These are phyloP conservation scores for Phrynosoma platyrhinos DNA, from an alignment of 2,113 vertebrate species.

Conservation along the genomic window DNA sequence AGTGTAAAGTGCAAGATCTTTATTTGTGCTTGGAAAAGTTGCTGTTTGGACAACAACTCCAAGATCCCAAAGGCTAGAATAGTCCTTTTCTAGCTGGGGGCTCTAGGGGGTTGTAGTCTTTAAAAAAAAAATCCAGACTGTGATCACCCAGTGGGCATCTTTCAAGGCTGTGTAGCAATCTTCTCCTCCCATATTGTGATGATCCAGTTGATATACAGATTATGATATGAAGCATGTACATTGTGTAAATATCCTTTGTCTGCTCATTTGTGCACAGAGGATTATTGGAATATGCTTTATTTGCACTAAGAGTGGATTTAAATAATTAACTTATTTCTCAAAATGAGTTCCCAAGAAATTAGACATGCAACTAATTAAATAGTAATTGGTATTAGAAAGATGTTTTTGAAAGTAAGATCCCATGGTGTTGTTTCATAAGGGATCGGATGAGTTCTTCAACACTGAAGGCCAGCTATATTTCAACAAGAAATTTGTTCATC, in stretches of 20 bases:
- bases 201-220: neutral
- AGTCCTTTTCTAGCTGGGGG: no score
- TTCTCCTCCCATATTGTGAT: neutral
- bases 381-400: neutral
- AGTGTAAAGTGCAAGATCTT: neutral
- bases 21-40: no score
- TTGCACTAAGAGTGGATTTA: neutral
- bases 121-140: no score
- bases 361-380: neutral
- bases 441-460: neutral
- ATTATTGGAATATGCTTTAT: neutral
- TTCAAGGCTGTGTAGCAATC: neutral
- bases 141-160: neutral
- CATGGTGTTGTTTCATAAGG: neutral
- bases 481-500: neutral
- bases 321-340: neutral
- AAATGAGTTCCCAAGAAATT: neutral
- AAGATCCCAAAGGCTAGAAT: no score
- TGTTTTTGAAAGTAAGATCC: neutral
- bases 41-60: no score
- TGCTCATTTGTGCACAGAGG: neutral
- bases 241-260: neutral
- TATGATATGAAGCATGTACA: conserved; percentile 1
- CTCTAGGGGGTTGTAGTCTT: no score
- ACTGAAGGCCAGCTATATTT: neutral